Base-by-base conservation (phyloP, 2,888 invertebrate species). In the Neoascia interrupta region DNA sequence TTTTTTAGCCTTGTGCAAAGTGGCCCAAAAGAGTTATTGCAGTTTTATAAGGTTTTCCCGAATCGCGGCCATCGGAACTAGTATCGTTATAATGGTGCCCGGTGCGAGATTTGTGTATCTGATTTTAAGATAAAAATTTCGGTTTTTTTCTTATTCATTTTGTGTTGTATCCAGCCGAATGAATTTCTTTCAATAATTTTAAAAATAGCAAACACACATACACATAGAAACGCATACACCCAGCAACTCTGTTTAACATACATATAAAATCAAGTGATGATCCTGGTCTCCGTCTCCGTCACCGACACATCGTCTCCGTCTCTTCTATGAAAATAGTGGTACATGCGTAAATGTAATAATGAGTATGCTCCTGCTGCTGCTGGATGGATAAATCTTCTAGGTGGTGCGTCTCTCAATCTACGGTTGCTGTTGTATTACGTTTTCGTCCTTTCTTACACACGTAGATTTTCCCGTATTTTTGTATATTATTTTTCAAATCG, bases 371-470 rank as follows among this genome's bases (percentile, higher is more conserved):
- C 76, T 72, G 64, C 79, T 73, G 61, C 63, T 72, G 72, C 61
- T 79, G 73, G 79, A 68, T 79, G 66, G 73, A 79, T 79, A 72
- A 73, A 68, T 79, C 61, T 79, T 79, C 60, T 73, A 83, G 83
- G 81, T 83, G 83, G 83, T 83, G 83, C 83, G 83, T 82, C 83
- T 82, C 81, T 83, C 83, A 82, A 81, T 82, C 82, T 81, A 81
- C 68, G 82, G 76, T 80, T 73, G 76, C 76, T 75, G 82, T 81
- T 82, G 82, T 83, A 83, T 84, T 84, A 82, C 82, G 82, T 82
- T 82, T 81, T 83, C 82, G 84, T 83, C 83, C 84, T 82, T 84
- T 81, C 82, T 82, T 82, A 83, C 80, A 81, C 81, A 82, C 82
- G 83, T 83, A 83, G 82, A 82, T 82, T 76, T 76, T 70, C 66